Evolutionary conservation across 2,797 vertebrate genomes (phyloP).

Genomic region (Lithobates pipiens): DNA sequence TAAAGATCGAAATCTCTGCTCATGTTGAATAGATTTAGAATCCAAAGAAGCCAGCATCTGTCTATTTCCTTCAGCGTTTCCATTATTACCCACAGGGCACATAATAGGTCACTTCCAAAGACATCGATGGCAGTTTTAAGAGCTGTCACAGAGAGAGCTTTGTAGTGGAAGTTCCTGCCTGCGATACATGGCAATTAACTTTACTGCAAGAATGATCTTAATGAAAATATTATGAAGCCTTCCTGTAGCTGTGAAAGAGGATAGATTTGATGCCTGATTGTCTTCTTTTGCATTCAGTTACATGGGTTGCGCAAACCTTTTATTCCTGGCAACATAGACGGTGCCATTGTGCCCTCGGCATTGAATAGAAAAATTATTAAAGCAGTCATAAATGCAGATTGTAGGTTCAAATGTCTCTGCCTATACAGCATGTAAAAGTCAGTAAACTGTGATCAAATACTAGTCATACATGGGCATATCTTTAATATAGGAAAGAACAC

Average conservation of each 20-base stretch:
- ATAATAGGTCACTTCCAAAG: constrained; percentile 51
- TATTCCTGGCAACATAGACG: not conserved
- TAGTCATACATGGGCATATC: not conserved
- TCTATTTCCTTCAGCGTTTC: constrained; percentile 60
- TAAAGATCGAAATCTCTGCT: constrained; percentile 54
- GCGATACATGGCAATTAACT: not conserved
- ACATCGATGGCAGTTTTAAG: constrained; percentile 25
- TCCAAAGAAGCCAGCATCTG: constrained; percentile 54
- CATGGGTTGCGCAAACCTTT: not conserved
- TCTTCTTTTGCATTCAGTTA: not conserved
- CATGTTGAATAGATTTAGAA: constrained; percentile 55
- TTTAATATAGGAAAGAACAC: too few species aligned
- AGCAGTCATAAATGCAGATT: not conserved
- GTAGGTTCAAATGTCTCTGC: not conserved
- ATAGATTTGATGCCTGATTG: constrained; percentile 17
- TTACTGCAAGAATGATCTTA: constrained; percentile 9
- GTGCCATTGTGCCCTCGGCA: not conserved
- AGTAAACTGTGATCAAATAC: not conserved
- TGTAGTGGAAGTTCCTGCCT: constrained; percentile 29
- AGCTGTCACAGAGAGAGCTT: constrained; percentile 30
- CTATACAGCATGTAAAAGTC: not conserved
- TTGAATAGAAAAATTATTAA: not conserved
- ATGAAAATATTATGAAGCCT: constrained; percentile 22
- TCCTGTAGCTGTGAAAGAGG: not conserved
- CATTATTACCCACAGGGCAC: constrained; percentile 64